phyloP scores from a whole-genome alignment of 1,140 invertebrate genomes.

The Galleria mellonella region DNA sequence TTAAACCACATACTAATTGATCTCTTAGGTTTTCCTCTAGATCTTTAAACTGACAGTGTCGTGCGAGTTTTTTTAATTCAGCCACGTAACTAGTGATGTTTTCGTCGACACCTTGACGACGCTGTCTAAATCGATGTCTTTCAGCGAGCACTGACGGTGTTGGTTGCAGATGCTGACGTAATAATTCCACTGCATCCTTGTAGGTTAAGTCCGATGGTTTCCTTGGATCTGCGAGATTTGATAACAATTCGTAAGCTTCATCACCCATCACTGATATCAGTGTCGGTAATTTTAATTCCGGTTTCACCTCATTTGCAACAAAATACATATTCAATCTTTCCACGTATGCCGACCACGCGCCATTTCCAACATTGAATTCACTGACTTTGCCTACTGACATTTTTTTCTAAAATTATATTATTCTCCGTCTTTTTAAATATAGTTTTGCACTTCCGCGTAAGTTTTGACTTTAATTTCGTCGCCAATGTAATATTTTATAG shows the following conservation, averaged over 20 bases:
- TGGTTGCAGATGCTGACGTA: conserved; percentile 11
- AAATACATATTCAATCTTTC: conserved; percentile 6
- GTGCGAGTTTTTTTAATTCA: conserved; percentile 12
- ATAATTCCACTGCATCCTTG: not conserved
- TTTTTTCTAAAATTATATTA: too few relatives aligned
- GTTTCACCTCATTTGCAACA: not conserved
- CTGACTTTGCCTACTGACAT: not conserved
- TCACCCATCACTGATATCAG: not conserved
- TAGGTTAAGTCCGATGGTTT: conserved; percentile 4
- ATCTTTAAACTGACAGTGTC: conserved; percentile 8
- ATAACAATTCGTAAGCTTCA: not conserved
- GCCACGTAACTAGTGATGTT: conserved; percentile 7
- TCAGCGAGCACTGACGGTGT: conserved; percentile 7
- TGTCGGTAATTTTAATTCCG: not conserved
- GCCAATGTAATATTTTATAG: too few relatives aligned
- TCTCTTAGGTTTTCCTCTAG: conserved; percentile 19
- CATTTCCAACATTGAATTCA: not conserved
- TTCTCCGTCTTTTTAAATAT: too few relatives aligned
- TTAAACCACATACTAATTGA: conserved; percentile 22
- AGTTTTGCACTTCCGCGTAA: too few relatives aligned
- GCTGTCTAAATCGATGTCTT: conserved; percentile 11
- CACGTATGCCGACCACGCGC: conserved; percentile 1
- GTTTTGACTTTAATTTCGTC: too few relatives aligned
- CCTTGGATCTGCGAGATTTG: not conserved
- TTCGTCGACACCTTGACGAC: conserved; percentile 1